phyloP scores from a whole-genome alignment of 1,140 invertebrate species.

The Sitophilus oryzae region DNA sequence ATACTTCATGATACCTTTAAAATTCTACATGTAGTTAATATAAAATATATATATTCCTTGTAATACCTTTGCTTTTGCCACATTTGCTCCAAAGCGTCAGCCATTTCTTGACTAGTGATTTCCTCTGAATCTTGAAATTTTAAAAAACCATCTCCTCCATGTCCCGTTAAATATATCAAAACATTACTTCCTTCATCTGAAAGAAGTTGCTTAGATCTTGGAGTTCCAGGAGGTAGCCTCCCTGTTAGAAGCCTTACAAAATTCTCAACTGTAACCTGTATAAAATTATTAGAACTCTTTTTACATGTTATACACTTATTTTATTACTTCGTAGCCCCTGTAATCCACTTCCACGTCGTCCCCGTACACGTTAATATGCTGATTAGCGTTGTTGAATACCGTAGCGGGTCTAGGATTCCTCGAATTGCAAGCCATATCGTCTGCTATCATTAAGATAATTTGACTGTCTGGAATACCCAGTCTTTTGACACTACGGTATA shows the following conservation, averaged over 20 bases:
- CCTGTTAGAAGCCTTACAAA: conserved; percentile 95
- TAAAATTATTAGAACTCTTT: not conserved
- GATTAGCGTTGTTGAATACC: conserved; percentile 96
- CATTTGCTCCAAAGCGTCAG: conserved; percentile 99
- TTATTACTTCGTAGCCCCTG: conserved; percentile 91
- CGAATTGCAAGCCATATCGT: conserved; percentile 99
- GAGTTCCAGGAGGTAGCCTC: conserved; percentile 81
- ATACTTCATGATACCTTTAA: conserved; percentile 92
- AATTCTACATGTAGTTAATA: not conserved
- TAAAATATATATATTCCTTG: not conserved
- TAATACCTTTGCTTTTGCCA: conserved; percentile 91
- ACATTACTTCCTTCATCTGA: conserved; percentile 98
- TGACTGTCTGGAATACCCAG: conserved; percentile 95
- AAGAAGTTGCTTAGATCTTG: conserved; percentile 89
- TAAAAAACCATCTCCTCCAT: conserved; percentile 97
- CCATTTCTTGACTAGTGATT: conserved; percentile 97
- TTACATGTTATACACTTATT: conserved; percentile 10
- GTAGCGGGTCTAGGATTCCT: conserved; percentile 96
- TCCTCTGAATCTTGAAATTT: conserved; percentile 99
- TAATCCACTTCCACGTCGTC: conserved; percentile 99
- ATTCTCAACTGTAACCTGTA: conserved; percentile 92
- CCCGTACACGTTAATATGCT: conserved; percentile 98
- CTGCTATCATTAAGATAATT: conserved; percentile 98
- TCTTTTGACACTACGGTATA: conserved; percentile 95
- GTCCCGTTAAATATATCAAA: conserved; percentile 92